Evolutionary conservation across 1,140 invertebrate genomes (phyloP).

Genomic region (Leptestheria dahalacensis): DNA sequence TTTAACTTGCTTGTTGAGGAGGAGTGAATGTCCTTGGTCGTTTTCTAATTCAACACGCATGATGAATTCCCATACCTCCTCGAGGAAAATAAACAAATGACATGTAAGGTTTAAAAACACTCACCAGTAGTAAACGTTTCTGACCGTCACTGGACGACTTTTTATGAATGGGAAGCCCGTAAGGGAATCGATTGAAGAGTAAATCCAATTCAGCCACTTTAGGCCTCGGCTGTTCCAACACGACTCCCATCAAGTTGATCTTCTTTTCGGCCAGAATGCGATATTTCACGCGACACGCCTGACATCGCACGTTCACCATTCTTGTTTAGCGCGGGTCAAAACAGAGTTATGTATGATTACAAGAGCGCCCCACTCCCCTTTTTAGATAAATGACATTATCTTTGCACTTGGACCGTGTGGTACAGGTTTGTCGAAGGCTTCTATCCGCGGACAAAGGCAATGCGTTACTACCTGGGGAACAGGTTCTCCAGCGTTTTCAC

Average conservation of each 20-base stretch:
- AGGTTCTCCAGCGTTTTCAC: not conserved
- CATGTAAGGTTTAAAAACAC: too few relatives aligned
- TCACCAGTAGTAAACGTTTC: not conserved
- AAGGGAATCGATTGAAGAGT: constrained; percentile 22
- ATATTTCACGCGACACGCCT: constrained; percentile 25
- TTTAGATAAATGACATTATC: not conserved
- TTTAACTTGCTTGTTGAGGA: not conserved
- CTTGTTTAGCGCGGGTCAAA: not conserved
- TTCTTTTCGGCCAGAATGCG: constrained; percentile 22
- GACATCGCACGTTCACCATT: constrained; percentile 24
- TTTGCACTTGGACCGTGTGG: not conserved
- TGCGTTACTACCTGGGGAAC: not conserved
- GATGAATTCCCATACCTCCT: too few relatives aligned
- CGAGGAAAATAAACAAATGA: too few relatives aligned
- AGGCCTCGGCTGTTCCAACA: constrained; percentile 1
- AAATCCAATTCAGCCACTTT: constrained; percentile 15
- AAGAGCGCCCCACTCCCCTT: too few relatives aligned
- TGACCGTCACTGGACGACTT: not conserved
- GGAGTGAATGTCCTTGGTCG: not conserved
- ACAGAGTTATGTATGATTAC: not conserved
- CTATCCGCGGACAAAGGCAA: not conserved
- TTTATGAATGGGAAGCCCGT: constrained; percentile 25
- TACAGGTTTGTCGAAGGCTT: not conserved
- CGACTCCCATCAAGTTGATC: constrained; percentile 20
- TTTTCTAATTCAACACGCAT: not conserved